Base-by-base conservation (phyloP, 2,113 vertebrate species). In the Carassius gibelio region DNA sequence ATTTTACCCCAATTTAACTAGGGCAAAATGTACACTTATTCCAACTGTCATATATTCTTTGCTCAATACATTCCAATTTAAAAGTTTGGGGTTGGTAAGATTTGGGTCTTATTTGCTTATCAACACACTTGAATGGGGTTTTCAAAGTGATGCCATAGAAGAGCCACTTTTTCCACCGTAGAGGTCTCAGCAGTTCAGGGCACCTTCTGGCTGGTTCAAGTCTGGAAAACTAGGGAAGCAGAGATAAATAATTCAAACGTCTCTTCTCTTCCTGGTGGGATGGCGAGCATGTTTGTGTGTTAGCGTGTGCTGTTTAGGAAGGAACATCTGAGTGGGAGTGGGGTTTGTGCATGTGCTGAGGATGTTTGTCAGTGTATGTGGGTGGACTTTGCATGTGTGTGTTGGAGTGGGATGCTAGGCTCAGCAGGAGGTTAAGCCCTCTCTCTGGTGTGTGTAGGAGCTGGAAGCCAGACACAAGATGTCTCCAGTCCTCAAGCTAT, bases 221-320 rank as follows among this genome's bases (percentile, higher is more conserved):
- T 85, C 84, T 45, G 75, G 48, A 85, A 69, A 78, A 79, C 45
- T 57, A 83, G 77, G 34, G 26, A 69, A 79, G 38, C 52, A 62
- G 78, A 81, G 8, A 81, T 85, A 75, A 85, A 85, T 85, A 81
- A 85, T 85, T 85, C 84, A 85, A 36, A 79, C 21, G 4, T 9
- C 68, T 75, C 55, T n/a, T 52, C 50, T 71, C 38, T 52, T 85
- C 75, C 84, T 85, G 78, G 68, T 64, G 84, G 68, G 84, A 82
- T 1, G 30, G 48, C 17, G 42, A 82, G 80, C 2, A 30, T 82
- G 64, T 71, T 82, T 52, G 69, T 62, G 68, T 62, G 69, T 72
- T 78, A 57, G 76, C 78, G 30, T 79, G 64, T 23, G 30, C 36
- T 52, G 66, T 68, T 48, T 84, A 62, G 69, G 38, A 75, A 48